phyloP scores from a whole-genome alignment of 23 tunicate genomes.

The Phallusia fumigata region DNA sequence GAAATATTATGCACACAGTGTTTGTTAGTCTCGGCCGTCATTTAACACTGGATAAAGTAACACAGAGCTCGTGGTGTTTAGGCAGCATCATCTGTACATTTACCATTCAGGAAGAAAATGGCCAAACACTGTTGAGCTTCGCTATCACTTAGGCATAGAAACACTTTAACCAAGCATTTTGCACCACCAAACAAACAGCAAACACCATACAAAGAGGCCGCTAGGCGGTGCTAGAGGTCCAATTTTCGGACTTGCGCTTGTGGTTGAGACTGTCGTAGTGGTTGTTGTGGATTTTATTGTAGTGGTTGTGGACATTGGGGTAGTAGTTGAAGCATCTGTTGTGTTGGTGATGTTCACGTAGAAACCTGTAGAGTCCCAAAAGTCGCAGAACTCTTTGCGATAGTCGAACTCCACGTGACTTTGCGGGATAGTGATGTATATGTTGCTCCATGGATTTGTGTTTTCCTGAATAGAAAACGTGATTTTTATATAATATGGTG shows the following conservation, averaged over 20 bases:
- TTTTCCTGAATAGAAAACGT: neutral
- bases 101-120: too few species aligned
- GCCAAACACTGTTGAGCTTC: too few species aligned
- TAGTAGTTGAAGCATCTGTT: neutral
- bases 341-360: conserved; percentile 5
- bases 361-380: conserved; percentile 52
- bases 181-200: neutral
- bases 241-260: neutral
- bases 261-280: neutral
- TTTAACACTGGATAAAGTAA: too few species aligned
- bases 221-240: neutral
- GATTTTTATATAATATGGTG: neutral
- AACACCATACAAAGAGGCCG: neutral
- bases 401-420: conserved; percentile 23
- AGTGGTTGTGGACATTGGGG: conserved; percentile 2
- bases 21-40: too few species aligned
- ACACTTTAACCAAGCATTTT: neutral
- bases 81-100: too few species aligned
- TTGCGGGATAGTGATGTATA: conserved; percentile 12
- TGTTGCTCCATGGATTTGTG: neutral
- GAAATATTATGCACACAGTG: too few species aligned
- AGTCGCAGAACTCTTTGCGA: conserved; percentile 51
- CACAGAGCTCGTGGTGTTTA: too few species aligned
- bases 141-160: too few species aligned
- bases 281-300: neutral